Percentiles rank a stretch among this genome's conserved stretches.
These are phyloP conservation scores for Doryteuthis pealeii DNA, from an alignment of 1,140 invertebrate species.

Conservation along the genomic window DNA sequence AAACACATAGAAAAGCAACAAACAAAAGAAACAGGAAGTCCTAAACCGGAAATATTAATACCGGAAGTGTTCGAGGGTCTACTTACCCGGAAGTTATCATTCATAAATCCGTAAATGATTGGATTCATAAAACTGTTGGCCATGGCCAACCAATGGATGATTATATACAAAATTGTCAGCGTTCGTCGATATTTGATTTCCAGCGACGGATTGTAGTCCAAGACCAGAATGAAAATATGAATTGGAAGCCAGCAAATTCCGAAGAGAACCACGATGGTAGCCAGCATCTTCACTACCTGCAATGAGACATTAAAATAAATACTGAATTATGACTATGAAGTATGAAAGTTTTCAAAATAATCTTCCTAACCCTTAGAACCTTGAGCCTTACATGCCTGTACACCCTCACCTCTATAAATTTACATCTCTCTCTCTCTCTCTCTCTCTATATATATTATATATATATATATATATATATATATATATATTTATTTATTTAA, in stretches of 20 bases:
- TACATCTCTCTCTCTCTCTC: too few relatives aligned
- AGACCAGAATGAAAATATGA: constrained; percentile 57
- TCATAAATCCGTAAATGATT: constrained; percentile 84
- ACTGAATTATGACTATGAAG: too few relatives aligned
- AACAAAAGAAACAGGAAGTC: too few relatives aligned
- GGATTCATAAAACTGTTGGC: constrained; percentile 83
- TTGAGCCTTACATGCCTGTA: background rate
- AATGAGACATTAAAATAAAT: constrained; percentile 20
- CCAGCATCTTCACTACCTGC: constrained; percentile 67
- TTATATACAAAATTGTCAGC: constrained; percentile 52
- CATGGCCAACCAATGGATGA: constrained; percentile 64
- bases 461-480: background rate
- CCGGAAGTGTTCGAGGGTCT: too few relatives aligned
- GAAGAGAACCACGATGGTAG: constrained; percentile 64
- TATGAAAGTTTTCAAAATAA: too few relatives aligned
- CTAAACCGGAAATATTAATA: too few relatives aligned
- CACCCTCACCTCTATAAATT: too few relatives aligned
- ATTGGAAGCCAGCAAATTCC: constrained; percentile 66
- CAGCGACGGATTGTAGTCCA: constrained; percentile 34
- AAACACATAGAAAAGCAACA: too few relatives aligned
- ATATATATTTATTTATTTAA: too few relatives aligned
- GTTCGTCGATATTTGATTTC: background rate
- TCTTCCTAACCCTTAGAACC: too few relatives aligned
- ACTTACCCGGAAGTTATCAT: constrained; percentile 77
- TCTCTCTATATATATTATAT: too few relatives aligned